Evolutionary conservation across 1,140 invertebrate species (phyloP).

Genomic region (Xylocopa sonorina): DNA sequence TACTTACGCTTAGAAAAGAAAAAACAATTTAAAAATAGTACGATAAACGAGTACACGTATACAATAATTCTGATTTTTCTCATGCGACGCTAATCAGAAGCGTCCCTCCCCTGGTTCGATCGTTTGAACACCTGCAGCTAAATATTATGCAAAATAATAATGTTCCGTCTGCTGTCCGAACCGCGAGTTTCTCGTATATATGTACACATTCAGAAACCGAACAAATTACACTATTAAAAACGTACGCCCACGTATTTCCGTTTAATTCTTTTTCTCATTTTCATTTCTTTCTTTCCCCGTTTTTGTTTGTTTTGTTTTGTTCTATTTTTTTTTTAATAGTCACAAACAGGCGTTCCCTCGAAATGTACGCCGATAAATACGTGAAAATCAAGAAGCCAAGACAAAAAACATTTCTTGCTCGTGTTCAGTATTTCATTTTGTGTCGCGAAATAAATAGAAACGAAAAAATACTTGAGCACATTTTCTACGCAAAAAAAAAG

Average conservation of each 20-base stretch:
- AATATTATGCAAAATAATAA: conserved; percentile 47
- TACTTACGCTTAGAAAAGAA: conserved; percentile 26
- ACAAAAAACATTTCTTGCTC: not conserved
- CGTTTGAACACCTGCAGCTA: not conserved
- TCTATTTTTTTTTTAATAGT: not conserved
- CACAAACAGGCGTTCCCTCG: not conserved
- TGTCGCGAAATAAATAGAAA: conserved; percentile 66
- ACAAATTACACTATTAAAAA: not conserved
- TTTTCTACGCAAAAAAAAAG: conserved; percentile 14
- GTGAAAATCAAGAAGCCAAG: conserved; percentile 7
- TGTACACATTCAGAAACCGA: not conserved
- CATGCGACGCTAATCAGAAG: conserved; percentile 7
- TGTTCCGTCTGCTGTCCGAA: not conserved
- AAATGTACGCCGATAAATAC: not conserved
- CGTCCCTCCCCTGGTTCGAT: not conserved
- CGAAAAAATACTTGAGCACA: conserved; percentile 64
- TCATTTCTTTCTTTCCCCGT: not conserved
- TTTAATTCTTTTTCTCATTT: not conserved
- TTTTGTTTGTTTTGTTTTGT: not conserved
- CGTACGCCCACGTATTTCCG: not conserved
- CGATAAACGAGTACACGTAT: conserved; percentile 12
- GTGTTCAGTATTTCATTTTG: conserved; percentile 22
- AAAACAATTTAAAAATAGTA: conserved; percentile 38
- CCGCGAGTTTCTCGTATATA: not conserved
- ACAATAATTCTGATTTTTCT: conserved; percentile 24